These are phyloP conservation scores for Phyllotreta cruciferae DNA, from an alignment of 2,888 invertebrate species.

Conservation along the genomic window DNA sequence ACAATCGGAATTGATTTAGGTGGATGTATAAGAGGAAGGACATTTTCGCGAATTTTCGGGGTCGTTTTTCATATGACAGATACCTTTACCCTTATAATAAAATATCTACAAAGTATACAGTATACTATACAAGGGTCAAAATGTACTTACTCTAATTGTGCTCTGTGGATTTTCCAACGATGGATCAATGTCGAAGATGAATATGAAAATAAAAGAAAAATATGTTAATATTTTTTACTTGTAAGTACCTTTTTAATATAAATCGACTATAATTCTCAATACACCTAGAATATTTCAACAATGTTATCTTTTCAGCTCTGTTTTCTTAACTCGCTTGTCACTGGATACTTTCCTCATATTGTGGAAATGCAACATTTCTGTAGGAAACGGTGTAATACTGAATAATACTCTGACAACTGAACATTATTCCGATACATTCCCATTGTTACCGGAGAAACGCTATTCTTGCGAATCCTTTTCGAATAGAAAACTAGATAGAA, in stretches of 20 bases:
- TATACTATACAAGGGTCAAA: constrained; percentile 1
- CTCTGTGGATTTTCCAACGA: constrained; percentile 58
- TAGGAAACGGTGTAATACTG: background rate
- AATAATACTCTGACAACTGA: constrained; percentile 2
- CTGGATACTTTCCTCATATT: background rate
- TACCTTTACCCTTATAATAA: background rate
- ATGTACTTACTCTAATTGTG: constrained; percentile 70
- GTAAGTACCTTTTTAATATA: no score
- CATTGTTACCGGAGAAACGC: constrained; percentile 7
- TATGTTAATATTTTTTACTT: constrained; percentile 32
- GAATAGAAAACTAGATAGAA: constrained; percentile 1
- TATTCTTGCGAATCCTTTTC: constrained; percentile 2
- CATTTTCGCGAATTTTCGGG: constrained; percentile 11
- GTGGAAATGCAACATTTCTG: constrained; percentile 12
- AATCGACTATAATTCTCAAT: background rate
- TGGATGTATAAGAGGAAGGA: background rate
- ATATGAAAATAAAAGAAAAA: constrained; percentile 54
- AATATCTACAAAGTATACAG: background rate
- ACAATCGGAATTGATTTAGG: constrained; percentile 7
- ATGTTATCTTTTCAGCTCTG: constrained; percentile 4
- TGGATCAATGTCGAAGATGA: constrained; percentile 24
- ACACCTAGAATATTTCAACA: background rate
- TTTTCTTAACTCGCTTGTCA: background rate
- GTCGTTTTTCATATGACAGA: background rate
- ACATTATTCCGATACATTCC: background rate